These are phyloP conservation scores for Brachionus plicatilis DNA, from an alignment of 1,140 invertebrate genomes.

Conservation along the genomic window DNA sequence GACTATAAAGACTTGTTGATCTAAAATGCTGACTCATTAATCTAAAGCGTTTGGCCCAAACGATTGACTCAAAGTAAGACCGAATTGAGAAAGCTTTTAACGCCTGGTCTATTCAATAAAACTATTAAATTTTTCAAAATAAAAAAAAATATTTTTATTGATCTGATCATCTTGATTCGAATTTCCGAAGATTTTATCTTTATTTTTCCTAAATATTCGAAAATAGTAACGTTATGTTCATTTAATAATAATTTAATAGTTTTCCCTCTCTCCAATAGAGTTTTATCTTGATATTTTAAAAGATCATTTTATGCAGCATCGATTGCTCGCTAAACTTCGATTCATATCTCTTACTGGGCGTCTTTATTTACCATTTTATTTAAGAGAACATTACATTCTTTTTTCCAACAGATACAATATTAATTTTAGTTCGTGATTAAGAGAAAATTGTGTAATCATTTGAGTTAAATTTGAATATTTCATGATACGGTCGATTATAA, in stretches of 20 bases:
- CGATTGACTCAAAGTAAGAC: background rate
- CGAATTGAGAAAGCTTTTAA: background rate
- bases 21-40: background rate
- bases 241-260: background rate
- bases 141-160: background rate
- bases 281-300: background rate
- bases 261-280: background rate
- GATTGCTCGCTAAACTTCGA: background rate
- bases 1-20: background rate
- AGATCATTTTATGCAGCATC: background rate
- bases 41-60: background rate
- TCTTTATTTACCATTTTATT: background rate
- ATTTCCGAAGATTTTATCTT: background rate
- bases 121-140: background rate
- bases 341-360: background rate
- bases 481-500: background rate
- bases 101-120: background rate
- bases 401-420: background rate
- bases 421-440: background rate
- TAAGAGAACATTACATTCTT: background rate
- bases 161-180: background rate
- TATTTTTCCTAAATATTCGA: background rate
- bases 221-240: background rate
- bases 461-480: background rate
- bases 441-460: background rate